Evolutionary conservation across 2,888 invertebrate species (phyloP), one percentile per base, ranked within the genome.

Genomic region (Acrobeloides nanus): DNA sequence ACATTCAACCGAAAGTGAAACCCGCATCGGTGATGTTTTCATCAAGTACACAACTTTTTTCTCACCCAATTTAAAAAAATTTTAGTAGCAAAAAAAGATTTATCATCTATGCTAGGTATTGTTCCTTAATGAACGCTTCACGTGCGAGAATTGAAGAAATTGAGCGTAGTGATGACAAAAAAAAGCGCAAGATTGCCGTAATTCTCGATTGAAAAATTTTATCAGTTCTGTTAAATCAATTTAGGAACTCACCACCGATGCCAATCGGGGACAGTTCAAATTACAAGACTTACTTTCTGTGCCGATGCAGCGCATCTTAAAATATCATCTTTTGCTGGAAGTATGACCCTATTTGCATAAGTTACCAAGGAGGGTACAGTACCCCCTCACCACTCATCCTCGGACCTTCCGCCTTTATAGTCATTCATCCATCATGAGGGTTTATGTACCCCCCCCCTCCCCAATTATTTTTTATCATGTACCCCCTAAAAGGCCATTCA

Each of bases 251-350:
- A 90, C 93, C 76, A 84, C 85, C 68, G 85, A 87, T 73, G 55
- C 53, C 12, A 92, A 90, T 76, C 87, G 89, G 67, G 89, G 89
- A 12, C 64, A 70, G 34, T 89, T 95, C 74, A 87, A 89, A 76
- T 79, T 97, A 61, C 82, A 92, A 39, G 97, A 97, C 76, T 85
- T 97, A 58, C 79, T 97, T 38, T 88, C 90, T 20, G 90, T 97
- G 57, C 97, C 97, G 34, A 92, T 97, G 89, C 97, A 97, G 77
- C 81, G 97, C 74, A 86, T 97, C 62, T 82, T 97, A 57, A 97
- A 95, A 75, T 97, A 97, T 77, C 93, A 93, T 76, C 80, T 97
- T 46, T 24, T 51, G 26, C 33, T 51, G 1, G 26, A 51, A 24
- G 51, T 52, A 42, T n/a, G n/a, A n/a, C n/a, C n/a, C n/a, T n/a